Conservation (phyloP, 2,797 vertebrate genomes). For the Balearica regulorum region DNA sequence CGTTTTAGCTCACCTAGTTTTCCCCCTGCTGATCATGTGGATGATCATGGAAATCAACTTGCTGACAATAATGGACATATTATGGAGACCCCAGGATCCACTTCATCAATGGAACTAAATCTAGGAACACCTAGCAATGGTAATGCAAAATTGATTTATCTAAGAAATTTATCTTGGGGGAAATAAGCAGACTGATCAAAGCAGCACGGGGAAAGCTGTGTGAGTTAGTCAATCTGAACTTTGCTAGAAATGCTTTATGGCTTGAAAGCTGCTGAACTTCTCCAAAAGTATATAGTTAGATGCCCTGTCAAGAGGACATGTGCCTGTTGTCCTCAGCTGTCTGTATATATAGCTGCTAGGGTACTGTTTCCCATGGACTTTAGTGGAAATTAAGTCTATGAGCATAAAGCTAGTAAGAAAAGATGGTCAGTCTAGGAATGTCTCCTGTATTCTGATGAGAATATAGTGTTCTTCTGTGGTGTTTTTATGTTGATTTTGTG, state of each 20-base stretch:
- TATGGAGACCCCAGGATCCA: slow-evolving; percentile 28
- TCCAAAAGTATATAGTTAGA: not conserved
- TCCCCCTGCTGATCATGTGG: slow-evolving; percentile 52
- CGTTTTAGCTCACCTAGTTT: slow-evolving; percentile 69
- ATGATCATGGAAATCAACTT: slow-evolving; percentile 49
- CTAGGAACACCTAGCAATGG: slow-evolving; percentile 35
- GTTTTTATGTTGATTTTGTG: not conserved
- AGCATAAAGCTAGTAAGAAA: not conserved
- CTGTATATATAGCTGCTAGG: not conserved
- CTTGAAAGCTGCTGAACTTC: not conserved
- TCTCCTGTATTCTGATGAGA: not conserved
- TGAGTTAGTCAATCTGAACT: not conserved
- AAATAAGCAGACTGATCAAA: not conserved
- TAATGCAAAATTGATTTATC: not conserved
- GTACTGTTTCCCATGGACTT: not conserved
- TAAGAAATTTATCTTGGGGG: not conserved
- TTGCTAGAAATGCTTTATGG: not conserved
- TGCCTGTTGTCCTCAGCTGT: not conserved
- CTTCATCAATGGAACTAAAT: slow-evolving; percentile 30
- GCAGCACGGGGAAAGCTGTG: not conserved
- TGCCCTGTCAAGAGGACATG: no score
- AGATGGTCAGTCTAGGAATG: not conserved
- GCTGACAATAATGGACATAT: not conserved
- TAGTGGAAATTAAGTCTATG: not conserved
- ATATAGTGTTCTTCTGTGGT: not conserved